Evolutionary conservation across 2,797 vertebrate genomes (phyloP), one percentile per base, ranked within the genome.

Genomic region (Tamandua tetradactyla): DNA sequence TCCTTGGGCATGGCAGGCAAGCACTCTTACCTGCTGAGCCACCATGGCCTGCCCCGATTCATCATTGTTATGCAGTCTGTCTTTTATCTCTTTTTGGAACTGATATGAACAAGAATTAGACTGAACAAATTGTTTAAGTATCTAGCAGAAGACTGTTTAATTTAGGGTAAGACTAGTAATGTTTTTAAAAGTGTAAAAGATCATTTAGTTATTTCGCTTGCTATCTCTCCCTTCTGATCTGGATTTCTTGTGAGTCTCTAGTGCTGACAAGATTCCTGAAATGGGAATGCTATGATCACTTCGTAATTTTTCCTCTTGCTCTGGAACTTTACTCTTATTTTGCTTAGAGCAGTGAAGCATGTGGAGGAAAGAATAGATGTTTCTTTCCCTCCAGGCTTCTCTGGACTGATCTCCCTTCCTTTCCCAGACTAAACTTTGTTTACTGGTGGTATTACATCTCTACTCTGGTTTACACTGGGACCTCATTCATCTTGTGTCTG

Each of bases 91-190:
- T n/a, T n/a, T n/a, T n/a, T 83, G 72, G 55, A 84, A 86, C 47
- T 86, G 57, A 94, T 55, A 61, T 30, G 93, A 80, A 75, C 30
- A 93, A 89, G 64, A 88, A 88, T 79, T 94, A 62, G 72, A 37
- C 40, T 68, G 49, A 69, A 82, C 30, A 92, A 81, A 93, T 72
- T 49, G 44, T 75, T 42, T 90, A 62, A n/a, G 32, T 87, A 30
- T 78, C 49, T 35, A 55, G 35, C 23, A 83, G 40, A 75, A 87
- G n/a, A 89, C 22, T 66, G 17, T 49, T 40, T 35, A 49, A n/a
- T 78, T 75, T 92, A 76, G 55, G 30, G 30, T n/a, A 89, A 23
- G 35, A 59, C 22, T 89, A 87, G 40, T 92, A 82, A 66, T 79
- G 59, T 52, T 59, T 68, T 1, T 55, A 62, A 44, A 40, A 55